phyloP scores from a whole-genome alignment of 2,113 vertebrate genomes.

The Microcebus murinus region DNA sequence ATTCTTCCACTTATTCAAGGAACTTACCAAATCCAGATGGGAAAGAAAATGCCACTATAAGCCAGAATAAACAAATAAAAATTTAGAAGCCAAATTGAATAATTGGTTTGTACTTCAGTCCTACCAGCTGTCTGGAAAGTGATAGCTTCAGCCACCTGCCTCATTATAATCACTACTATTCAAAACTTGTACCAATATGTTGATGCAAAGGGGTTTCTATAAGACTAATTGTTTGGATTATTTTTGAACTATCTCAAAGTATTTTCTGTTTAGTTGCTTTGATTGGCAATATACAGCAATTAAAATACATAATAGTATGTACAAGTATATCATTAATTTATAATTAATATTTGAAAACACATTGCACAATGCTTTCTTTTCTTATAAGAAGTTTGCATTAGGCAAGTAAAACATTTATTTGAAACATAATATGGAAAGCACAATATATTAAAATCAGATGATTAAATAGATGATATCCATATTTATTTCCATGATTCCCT shows the following conservation, averaged over 20 bases:
- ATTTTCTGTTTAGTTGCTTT: neutral
- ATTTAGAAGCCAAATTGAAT: conserved; percentile 74
- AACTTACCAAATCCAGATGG: conserved; percentile 60
- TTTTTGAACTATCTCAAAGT: conserved; percentile 30
- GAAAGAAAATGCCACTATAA: conserved; percentile 45
- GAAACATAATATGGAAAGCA: neutral
- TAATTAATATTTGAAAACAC: neutral
- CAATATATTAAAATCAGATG: neutral
- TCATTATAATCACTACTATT: conserved; percentile 68
- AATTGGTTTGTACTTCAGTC: conserved; percentile 69
- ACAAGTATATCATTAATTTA: neutral
- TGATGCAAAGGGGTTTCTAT: conserved; percentile 16
- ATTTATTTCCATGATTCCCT: neutral
- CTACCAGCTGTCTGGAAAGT: conserved; percentile 80
- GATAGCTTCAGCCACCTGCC: conserved; percentile 73
- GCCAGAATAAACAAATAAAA: conserved; percentile 79
- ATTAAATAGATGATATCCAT: neutral
- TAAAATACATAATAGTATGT: neutral
- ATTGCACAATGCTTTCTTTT: neutral
- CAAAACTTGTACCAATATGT: conserved; percentile 20
- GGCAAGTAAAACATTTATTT: neutral
- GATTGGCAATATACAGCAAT: neutral
- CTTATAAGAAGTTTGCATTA: neutral
- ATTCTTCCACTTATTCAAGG: conserved; percentile 16
- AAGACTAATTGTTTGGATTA: conserved; percentile 52